Conservation (phyloP, 1,140 invertebrate genomes). For the Nasonia giraulti region DNA sequence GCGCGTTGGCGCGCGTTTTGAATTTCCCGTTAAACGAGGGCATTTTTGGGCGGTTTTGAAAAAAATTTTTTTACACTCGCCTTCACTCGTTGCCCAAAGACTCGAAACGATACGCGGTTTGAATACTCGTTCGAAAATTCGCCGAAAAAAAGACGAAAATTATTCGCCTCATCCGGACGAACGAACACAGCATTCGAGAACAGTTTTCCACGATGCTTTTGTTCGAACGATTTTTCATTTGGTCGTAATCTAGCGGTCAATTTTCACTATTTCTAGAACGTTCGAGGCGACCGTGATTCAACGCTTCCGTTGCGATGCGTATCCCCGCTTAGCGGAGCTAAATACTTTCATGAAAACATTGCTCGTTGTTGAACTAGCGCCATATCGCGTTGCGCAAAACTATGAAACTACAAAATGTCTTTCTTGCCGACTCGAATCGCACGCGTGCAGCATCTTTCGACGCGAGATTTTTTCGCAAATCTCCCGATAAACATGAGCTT, state of each 20-base stretch:
- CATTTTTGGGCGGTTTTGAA: not conserved
- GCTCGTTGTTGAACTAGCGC: not conserved
- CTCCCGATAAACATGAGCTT: not conserved
- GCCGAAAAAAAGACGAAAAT: not conserved
- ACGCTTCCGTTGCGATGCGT: not conserved
- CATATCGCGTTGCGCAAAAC: not conserved
- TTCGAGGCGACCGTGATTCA: not conserved
- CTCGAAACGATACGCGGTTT: not conserved
- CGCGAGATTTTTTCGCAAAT: not conserved
- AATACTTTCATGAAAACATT: constrained; percentile 5
- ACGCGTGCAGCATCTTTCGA: no score
- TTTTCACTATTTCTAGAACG: not conserved
- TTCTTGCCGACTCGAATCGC: not conserved
- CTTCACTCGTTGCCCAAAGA: not conserved
- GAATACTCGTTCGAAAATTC: not conserved
- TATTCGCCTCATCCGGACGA: no score
- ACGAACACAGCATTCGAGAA: not conserved
- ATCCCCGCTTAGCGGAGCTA: not conserved
- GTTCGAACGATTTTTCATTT: not conserved
- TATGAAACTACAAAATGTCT: not conserved
- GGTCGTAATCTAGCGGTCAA: not conserved
- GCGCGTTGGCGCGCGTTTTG: constrained; percentile 27
- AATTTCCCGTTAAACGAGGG: not conserved
- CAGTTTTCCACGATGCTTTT: not conserved
- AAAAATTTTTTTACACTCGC: not conserved